Base-by-base conservation (phyloP, 2,888 invertebrate species). In the Torymus tubicola region DNA sequence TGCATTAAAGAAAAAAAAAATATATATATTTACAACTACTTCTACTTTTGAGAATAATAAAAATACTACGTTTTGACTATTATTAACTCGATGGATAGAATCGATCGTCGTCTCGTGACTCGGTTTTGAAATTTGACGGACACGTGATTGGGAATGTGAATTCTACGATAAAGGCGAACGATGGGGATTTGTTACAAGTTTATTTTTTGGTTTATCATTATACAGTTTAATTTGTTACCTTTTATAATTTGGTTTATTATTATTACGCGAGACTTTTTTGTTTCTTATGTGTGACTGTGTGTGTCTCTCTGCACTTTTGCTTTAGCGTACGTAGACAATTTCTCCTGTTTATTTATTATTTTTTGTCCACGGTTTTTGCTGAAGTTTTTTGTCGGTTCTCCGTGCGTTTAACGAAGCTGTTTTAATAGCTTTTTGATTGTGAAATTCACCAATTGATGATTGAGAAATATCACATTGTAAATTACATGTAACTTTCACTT, bases 301-400 rank as follows among this genome's bases (percentile, higher is more conserved):
- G 81, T 82, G 80, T 82, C 82, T 82, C 80, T 81, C 82, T 82
- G 82, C 79, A 81, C 82, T 82, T 80, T 82, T 81, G 76, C 76
- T 78, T 82, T 78, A 82, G 65, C 64, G 61, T 74, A 82, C 57
- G 61, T 82, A 77, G 76, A 82, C 13, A 52, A 77, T 79, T 77
- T 74, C 42, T 78, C 70, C 80, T 70, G 24, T 72, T 73, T 82
- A 80, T 80, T 80, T 80, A 78, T 57, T 70, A 68, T 76, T 73
- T 42, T 69, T 69, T 67, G 12, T 18, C 67, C 64, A 65, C 53
- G 55, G 52, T 67, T 67, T 73, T 79, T 68, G 70, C 69, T 80
- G 58, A 50, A 68, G 11, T 61, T 67, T 58, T 74, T 67, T 73
- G 11, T 67, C 58, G 65, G 16, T 50, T 14, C 57, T 61, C 60